A percentile compares a stretch with the other conserved stretches of the same genome.
Conservation (phyloP, 2,113 vertebrate species). For the Gyps fulvus region DNA sequence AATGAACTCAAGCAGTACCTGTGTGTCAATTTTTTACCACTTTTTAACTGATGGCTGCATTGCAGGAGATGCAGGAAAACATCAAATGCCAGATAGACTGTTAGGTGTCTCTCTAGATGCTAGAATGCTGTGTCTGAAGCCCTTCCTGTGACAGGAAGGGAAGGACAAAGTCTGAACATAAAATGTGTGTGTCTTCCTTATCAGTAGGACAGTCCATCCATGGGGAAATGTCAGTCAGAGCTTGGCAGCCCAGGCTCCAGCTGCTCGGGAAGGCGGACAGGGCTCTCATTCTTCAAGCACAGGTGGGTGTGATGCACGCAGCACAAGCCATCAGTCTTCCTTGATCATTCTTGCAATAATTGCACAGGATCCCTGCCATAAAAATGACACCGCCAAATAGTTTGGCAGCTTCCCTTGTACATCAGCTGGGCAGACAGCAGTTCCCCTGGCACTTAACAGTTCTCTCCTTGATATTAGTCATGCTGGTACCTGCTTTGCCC, state of each 20-base stretch:
- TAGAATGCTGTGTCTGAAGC: neutral
- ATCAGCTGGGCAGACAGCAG: neutral
- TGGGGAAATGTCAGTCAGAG: neutral
- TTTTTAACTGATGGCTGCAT: neutral
- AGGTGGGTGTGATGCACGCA: accelerated
- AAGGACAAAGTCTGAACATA: neutral
- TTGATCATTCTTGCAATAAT: neutral
- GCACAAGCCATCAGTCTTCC: neutral
- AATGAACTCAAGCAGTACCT: neutral
- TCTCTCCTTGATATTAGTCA: neutral
- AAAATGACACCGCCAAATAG: neutral
- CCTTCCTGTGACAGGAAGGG: neutral
- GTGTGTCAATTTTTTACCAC: neutral
- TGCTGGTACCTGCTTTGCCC: neutral
- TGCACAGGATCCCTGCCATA: neutral
- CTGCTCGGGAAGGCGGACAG: neutral
- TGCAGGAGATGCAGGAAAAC: neutral
- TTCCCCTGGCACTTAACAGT: neutral
- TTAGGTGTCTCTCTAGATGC: neutral
- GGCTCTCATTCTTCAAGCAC: neutral
- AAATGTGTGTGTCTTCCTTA: neutral
- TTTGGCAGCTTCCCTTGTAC: neutral
- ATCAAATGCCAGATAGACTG: neutral
- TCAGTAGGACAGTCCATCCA: accelerated
- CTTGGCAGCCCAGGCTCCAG: neutral